Base-by-base conservation (phyloP, 2,797 vertebrate species). In the Semotilus atromaculatus region DNA sequence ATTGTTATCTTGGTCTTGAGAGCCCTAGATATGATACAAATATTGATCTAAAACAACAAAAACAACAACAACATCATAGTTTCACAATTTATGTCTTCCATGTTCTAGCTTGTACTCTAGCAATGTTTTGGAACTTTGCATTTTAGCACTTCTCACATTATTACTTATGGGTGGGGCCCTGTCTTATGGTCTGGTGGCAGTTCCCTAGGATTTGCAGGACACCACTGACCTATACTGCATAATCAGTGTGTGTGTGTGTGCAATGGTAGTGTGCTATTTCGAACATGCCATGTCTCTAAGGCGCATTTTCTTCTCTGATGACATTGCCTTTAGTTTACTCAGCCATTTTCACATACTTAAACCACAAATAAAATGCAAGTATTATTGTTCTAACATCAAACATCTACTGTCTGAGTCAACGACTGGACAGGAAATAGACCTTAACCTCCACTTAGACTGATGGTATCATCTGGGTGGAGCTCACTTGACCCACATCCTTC, bases 401-500 rank as follows among this genome's bases (percentile, higher is more conserved):
- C 55, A 43, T 43, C 68, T 43, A 67, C 26, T 26, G 8, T 77
- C 45, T 26, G 14, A 40, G 36, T 48, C 76, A 67, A 66, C 34
- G 82, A 85, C 79, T 38, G 68, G 68, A 79, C 55, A 76, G 89
- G 88, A 93, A 90, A 83, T 72, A 45, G 85, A 85, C 85, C 88
- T 74, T 84, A 90, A 87, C 90, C 90, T 83, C 64, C 67, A 85
- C 88, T 91, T 91, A 92, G 91, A 89, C 91, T 90, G 90, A 90
- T 91, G 82, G 86, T 90, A 92, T 94, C 91, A 88, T 83, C 84
- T 86, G 86, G 87, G 90, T 29, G 66, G 77, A 83, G 89, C 90
- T 90, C 90, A 89, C 90, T 70, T 93, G 93, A 95, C 92, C 92
- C 91, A 92, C 90, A 92, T 91, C 76, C 85, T 84, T 88, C 88